Conservation (phyloP, 1,140 invertebrate species). For the Caerostris extrusa region DNA sequence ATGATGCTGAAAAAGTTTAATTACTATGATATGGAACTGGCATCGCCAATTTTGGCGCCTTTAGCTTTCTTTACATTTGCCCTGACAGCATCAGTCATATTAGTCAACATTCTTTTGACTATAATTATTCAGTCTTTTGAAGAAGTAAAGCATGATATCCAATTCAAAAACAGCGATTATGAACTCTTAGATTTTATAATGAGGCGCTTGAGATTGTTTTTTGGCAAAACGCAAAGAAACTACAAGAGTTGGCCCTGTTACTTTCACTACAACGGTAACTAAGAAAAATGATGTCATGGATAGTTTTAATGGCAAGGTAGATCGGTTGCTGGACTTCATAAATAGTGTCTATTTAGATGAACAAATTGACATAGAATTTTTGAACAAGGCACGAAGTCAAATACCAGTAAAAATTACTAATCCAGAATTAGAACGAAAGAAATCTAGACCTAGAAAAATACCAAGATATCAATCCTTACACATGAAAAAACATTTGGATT, state of each 20-base stretch:
- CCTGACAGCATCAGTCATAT: conserved; percentile 83
- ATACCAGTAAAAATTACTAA: neutral
- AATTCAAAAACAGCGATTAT: conserved; percentile 80
- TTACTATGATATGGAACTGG: conserved; percentile 82
- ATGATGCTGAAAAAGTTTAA: conserved; percentile 84
- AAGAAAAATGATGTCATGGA: conserved; percentile 79
- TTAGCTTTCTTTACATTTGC: conserved; percentile 83
- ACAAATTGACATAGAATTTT: conserved; percentile 78
- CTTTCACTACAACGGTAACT: neutral
- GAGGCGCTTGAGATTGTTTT: conserved; percentile 78
- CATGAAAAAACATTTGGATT: conserved; percentile 66
- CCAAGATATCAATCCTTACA: conserved; percentile 41
- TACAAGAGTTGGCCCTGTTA: neutral
- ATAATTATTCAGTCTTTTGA: conserved; percentile 83
- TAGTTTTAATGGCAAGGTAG: conserved; percentile 81
- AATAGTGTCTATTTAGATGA: conserved; percentile 81
- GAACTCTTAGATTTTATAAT: conserved; percentile 80
- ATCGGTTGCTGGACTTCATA: conserved; percentile 81
- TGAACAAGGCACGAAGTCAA: conserved; percentile 42
- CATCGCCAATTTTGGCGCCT: conserved; percentile 81
- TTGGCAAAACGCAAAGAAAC: conserved; percentile 74
- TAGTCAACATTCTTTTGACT: conserved; percentile 84
- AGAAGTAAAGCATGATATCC: conserved; percentile 79
- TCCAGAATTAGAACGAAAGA: conserved; percentile 30
- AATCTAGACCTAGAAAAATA: conserved; percentile 62